Base-by-base conservation (phyloP, 1,140 invertebrate genomes). In the Odontomachus brunneus region DNA sequence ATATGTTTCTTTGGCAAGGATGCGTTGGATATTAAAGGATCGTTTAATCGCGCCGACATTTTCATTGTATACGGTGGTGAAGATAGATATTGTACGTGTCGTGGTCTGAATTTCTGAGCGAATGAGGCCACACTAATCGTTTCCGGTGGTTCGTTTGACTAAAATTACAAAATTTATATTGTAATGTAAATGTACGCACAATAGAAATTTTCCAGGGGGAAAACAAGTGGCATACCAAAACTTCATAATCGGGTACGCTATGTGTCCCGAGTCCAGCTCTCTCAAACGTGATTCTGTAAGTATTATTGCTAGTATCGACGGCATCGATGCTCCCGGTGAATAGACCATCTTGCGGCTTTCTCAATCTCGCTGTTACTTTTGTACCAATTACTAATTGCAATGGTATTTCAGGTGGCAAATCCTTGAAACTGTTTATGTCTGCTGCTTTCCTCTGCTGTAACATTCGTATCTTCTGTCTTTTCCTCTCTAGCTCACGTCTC, bases 251-350 rank as follows among this genome's bases (percentile, higher is more conserved):
- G 19, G 98, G 98, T 74, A 99, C 97, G 73, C 98, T 99, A 93
- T 99, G 98, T 14, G 98, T 99, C 5, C 99, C 99, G 38, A 99
- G 94, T 15, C 98, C 98, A 57, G 96, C 96, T 81, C 98, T 95
- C 92, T 99, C 99, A 95, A 99, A 99, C 0, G 98, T 98, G 75
- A 99, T 98, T 89, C 99, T 95, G 92, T 99, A 99, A n/a, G 98
- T 98, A 91, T 99, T 98, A 91, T 99, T 98, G 4, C 98, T 97
- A 1, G 98, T 99, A 92, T 99, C 98, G n/a, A 99, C 97, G 51
- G 98, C 99, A 94, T 99, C 99, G 84, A 99, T 98, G 55, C 96
- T 97, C 9, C 99, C 99, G 73, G 97, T 98, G 91, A 99, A 99
- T 33, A 99, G 95, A 17, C 99, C 99, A 95, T 99, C 99, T 94